phyloP scores from a whole-genome alignment of 2,797 vertebrate genomes.

The Scleropages formosus region DNA sequence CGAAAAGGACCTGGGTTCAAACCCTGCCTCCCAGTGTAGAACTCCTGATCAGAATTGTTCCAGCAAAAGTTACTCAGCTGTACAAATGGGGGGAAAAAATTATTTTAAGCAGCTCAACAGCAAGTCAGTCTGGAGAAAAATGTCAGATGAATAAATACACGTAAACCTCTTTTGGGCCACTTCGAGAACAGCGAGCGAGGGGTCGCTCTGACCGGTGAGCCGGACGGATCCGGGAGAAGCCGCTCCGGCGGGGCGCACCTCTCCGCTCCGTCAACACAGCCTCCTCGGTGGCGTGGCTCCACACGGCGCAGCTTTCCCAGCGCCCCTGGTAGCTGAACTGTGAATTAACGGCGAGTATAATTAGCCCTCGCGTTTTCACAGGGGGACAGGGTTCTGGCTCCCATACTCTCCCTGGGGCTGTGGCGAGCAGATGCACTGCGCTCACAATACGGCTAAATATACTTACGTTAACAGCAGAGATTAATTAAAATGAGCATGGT shows the following conservation, averaged over 20 bases:
- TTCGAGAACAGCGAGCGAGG: no score
- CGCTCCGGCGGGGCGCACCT: not conserved
- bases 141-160: no score
- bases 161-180: no score
- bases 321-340: constrained; percentile 41
- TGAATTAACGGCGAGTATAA: constrained; percentile 56
- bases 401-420: constrained; percentile 54
- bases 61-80: no score
- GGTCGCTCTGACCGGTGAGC: no score
- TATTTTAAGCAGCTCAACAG: no score
- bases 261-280: not conserved
- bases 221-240: not conserved
- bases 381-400: constrained; percentile 46
- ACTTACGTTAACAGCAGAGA: constrained; percentile 42
- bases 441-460: constrained; percentile 55
- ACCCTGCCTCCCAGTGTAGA: no score
- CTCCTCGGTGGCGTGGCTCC: constrained; percentile 31
- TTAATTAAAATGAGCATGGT: constrained; percentile 42
- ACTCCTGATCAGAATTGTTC: no score
- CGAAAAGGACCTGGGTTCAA: no score
- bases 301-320: constrained; percentile 41
- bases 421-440: constrained; percentile 38
- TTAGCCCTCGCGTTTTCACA: constrained; percentile 49
- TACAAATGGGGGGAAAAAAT: no score
- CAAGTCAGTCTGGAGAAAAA: no score